Base-by-base conservation (phyloP, 2,797 vertebrate genomes). In the Harpagifer antarcticus region DNA sequence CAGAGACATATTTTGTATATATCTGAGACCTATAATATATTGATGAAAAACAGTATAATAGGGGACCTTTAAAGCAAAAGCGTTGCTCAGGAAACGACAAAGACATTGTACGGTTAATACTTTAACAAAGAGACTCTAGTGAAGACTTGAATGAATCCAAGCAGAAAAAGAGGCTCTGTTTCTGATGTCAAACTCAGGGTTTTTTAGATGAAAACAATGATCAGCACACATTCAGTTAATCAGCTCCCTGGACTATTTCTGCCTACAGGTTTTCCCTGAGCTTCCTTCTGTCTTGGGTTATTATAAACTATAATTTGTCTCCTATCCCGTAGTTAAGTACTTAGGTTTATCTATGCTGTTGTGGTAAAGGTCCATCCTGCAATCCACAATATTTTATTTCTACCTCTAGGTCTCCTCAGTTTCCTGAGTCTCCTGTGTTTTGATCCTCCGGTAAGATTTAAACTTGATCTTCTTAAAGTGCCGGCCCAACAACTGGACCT, bases 181-280 rank as follows among this genome's bases (percentile, higher is more conserved):
- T 62, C 11, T 44, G 7, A 62, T 60, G 48, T 47, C 19, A 59
- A 47, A 42, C 17, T 58, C 23, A 49, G 13, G 15, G 7, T 7
- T 8, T 66, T 15, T 50, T 17, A 65, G 52, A 75, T 58, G 13
- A 42, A 48, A 72, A 23, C 27, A 53, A 52, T 53, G 3, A 16
- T 23, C 33, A 15, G 9, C 13, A 0, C 5, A 9, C 3, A 33
- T 40, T 72, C 44, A 3, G 12, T 50, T 55, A 56, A 42, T 58
- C 63, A 63, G 6, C 13, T 56, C 17, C n/a, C 44, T 33, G 19
- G 47, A 49, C 65, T 1, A 66, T 63, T 42, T 53, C 5, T 52
- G 31, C 13, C 12, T 8, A 40, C 4, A 0, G 47, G 27, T 61
- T 56, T 37, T 43, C 37, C 11, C 47, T 23, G 45, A 56, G 3